Evolutionary conservation across 2,797 vertebrate species (phyloP).

Genomic region (Sebastes diploproa): DNA sequence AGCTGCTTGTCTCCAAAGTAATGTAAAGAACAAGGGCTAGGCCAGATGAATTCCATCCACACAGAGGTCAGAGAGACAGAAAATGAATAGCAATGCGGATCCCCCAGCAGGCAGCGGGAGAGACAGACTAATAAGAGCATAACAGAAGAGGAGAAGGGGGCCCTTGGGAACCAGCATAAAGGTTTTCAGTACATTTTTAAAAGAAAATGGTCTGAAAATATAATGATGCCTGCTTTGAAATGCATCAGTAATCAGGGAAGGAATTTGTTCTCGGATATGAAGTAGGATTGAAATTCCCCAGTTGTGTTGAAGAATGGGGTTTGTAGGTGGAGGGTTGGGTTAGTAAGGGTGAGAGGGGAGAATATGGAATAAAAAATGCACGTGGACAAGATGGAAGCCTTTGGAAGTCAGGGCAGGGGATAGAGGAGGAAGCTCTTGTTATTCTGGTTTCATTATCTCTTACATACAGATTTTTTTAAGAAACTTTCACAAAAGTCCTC

Average conservation of each 20-base stretch:
- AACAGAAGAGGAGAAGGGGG: slow-evolving; percentile 88
- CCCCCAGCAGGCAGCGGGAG: slow-evolving; percentile 89
- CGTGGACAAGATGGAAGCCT: slow-evolving; percentile 33
- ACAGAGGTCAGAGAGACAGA: slow-evolving; percentile 93
- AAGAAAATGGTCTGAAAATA: slow-evolving; percentile 92
- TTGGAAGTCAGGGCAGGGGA: slow-evolving; percentile 2
- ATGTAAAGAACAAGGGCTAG: slow-evolving; percentile 77
- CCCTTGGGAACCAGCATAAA: slow-evolving; percentile 91
- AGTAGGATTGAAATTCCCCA: slow-evolving; percentile 76
- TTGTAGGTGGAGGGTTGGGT: slow-evolving; percentile 57
- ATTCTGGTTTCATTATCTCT: slow-evolving; percentile 47
- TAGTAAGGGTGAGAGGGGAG: slow-evolving; percentile 48
- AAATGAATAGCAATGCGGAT: slow-evolving; percentile 94
- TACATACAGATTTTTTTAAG: neutral
- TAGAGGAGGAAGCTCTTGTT: slow-evolving; percentile 34
- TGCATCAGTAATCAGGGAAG: slow-evolving; percentile 92
- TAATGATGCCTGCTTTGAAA: slow-evolving; percentile 90
- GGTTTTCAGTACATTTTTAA: slow-evolving; percentile 90
- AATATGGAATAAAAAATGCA: slow-evolving; percentile 60
- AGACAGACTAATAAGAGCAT: slow-evolving; percentile 95
- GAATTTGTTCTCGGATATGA: slow-evolving; percentile 81
- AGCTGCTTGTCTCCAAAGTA: slow-evolving; percentile 70
- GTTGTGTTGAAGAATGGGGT: slow-evolving; percentile 61
- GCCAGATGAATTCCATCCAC: slow-evolving; percentile 90
- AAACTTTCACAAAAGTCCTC: slow-evolving; percentile 9